A percentile compares a stretch with the other conserved stretches of the same genome.
These are phyloP conservation scores for Tretioscincus oriximinensis DNA, from an alignment of 2,113 vertebrate species.

Conservation along the genomic window DNA sequence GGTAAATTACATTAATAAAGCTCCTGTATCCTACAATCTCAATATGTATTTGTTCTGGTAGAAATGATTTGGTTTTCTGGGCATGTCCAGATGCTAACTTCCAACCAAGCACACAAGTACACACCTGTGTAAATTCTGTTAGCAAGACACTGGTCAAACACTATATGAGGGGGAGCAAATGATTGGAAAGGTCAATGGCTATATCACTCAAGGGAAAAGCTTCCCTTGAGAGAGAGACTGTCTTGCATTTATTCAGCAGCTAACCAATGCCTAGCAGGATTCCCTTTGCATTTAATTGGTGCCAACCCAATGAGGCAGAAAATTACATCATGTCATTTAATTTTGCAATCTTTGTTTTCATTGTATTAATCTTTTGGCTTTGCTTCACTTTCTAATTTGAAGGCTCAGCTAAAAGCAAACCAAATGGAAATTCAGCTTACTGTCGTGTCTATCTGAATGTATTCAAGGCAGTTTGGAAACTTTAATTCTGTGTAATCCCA, in stretches of 20 bases:
- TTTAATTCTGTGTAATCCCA: conserved; percentile 79
- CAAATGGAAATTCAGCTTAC: conserved; percentile 84
- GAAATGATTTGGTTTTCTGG: conserved; percentile 53
- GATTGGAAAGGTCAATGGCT: conserved; percentile 81
- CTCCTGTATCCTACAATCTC: conserved; percentile 64
- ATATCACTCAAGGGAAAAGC: conserved; percentile 77
- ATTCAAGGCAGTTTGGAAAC: conserved; percentile 71
- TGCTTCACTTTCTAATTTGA: conserved; percentile 91
- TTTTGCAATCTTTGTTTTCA: conserved; percentile 94
- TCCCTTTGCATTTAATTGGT: conserved; percentile 82
- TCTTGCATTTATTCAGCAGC: conserved; percentile 73
- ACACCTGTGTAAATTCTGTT: conserved; percentile 73
- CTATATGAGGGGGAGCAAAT: conserved; percentile 60
- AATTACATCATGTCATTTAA: conserved; percentile 96
- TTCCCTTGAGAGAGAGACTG: conserved; percentile 76
- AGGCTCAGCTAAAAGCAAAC: conserved; percentile 90
- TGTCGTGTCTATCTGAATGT: conserved; percentile 75
- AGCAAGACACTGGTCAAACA: conserved; percentile 55
- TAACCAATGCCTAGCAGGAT: conserved; percentile 77
- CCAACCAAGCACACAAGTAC: conserved; percentile 72
- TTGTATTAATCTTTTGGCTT: conserved; percentile 93
- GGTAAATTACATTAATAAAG: conserved; percentile 50
- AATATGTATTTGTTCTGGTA: conserved; percentile 70
- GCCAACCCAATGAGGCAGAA: conserved; percentile 89
- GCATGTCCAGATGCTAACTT: conserved; percentile 56